A percentile compares a stretch with the other conserved stretches of the same genome.
Conservation (phyloP, 2,888 invertebrate genomes). For the Lepidocyrtinus sp. region DNA sequence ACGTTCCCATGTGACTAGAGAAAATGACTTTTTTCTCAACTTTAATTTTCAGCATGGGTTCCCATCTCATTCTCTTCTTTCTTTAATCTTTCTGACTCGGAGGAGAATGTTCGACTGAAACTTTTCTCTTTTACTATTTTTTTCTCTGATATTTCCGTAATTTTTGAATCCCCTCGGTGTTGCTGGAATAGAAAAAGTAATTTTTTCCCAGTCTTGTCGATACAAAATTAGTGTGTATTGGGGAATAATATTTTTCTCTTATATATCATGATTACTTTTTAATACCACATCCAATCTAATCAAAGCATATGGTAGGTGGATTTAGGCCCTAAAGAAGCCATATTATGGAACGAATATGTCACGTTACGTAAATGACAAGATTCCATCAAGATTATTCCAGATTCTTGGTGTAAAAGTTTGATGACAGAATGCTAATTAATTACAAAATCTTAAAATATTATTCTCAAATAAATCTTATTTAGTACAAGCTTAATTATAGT, state of each 20-base stretch:
- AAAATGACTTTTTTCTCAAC: slow-evolving; percentile 57
- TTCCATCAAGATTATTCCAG: background rate
- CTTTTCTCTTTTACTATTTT: slow-evolving; percentile 22
- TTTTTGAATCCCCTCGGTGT: slow-evolving; percentile 11
- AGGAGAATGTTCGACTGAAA: slow-evolving; percentile 33
- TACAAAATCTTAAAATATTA: background rate
- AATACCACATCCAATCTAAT: background rate
- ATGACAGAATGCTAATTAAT: background rate
- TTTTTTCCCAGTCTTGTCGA: background rate
- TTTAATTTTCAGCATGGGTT: slow-evolving; percentile 61
- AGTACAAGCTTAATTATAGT: too few relatives aligned
- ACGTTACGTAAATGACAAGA: background rate
- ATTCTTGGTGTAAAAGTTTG: background rate
- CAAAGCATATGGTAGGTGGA: background rate
- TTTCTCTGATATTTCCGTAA: slow-evolving; percentile 14
- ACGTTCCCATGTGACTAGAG: slow-evolving; percentile 53
- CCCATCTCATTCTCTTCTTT: slow-evolving; percentile 39
- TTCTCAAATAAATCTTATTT: background rate
- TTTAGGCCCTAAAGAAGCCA: background rate
- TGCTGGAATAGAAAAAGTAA: background rate
- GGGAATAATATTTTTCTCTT: slow-evolving; percentile 19
- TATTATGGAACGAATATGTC: background rate
- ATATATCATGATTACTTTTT: background rate
- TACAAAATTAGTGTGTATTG: background rate
- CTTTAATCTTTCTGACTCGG: slow-evolving; percentile 58